Base-by-base conservation (phyloP, 2,797 vertebrate genomes). In the Platalea minor region DNA sequence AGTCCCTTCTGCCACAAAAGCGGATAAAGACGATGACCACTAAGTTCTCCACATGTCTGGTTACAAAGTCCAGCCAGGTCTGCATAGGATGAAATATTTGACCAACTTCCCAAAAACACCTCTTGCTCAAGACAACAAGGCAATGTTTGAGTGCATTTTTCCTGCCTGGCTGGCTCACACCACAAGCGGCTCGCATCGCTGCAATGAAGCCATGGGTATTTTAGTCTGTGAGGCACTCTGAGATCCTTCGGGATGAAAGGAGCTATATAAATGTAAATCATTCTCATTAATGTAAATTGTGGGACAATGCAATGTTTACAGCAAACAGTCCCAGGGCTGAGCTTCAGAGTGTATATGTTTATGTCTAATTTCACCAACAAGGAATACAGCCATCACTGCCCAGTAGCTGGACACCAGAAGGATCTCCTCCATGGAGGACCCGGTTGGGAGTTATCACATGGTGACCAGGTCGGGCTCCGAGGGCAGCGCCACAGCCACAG, bases 231-330 rank as follows among this genome's bases (percentile, higher is more conserved):
- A 94, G 72, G 50, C 75, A 87, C 86, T 78, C 64, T 3, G 45
- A 89, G 75, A 92, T 95, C 95, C 89, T 78, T 45, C 0, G 7
- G 93, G 93, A 96, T 97, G 87, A 94, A 91, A 96, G 87, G 68
- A 96, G 85, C 94, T 91, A 93, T 97, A 97, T 96, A 96, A 94
- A 96, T 96, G 95, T 94, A 96, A 96, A 96, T 97, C 88, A 84
- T 81, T 87, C 94, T 96, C 96, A 97, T 96, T 96, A 97, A 96
- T 91, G 91, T 93, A 94, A 96, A 96, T 73, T 92, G 89, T 89
- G 63, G 94, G 89, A 93, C 95, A 94, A 93, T 76, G 59, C 0
- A 5, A 76, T 93, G 91, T 93, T 94, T 96, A 86, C 76, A 91
- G 73, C 2, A 2, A 91, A 65, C 64, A 63, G 74, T 75, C 81